Percentiles rank a stretch among this genome's conserved stretches.
Evolutionary conservation across 2,113 vertebrate genomes (phyloP).

Genomic region (Myocastor coypus): DNA sequence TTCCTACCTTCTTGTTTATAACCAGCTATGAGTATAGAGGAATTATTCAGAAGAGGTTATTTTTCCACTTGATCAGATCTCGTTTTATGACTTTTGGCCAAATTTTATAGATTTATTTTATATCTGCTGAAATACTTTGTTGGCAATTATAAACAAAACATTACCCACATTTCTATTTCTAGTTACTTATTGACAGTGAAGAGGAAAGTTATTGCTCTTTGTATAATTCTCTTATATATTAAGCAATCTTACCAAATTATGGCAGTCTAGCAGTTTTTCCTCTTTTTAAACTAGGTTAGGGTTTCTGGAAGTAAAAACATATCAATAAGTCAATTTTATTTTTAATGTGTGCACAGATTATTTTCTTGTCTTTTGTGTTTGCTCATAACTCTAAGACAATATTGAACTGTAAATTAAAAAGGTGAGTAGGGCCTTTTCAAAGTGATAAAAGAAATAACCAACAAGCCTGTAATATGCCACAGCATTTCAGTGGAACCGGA

Average conservation of each 20-base stretch:
- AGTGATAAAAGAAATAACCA: background rate
- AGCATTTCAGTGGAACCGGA: background rate
- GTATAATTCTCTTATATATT: background rate
- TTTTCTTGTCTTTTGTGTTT: conserved; percentile 38
- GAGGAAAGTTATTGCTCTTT: background rate
- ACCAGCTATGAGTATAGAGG: background rate
- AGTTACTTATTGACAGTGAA: background rate
- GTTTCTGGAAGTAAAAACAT: conserved; percentile 18
- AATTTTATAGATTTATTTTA: conserved; percentile 10
- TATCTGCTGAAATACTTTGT: conserved; percentile 1
- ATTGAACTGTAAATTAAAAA: background rate
- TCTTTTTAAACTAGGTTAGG: background rate
- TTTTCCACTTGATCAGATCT: background rate
- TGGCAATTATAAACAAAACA: background rate
- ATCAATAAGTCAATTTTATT: background rate
- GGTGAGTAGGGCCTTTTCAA: background rate
- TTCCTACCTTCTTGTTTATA: background rate
- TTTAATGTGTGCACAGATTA: background rate
- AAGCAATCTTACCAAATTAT: background rate
- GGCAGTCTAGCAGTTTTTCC: background rate
- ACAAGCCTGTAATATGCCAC: background rate
- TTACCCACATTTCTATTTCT: background rate
- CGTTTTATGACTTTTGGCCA: background rate
- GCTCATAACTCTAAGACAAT: background rate
- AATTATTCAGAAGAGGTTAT: background rate